A percentile compares a stretch with the other conserved stretches of the same genome.
phyloP scores from a whole-genome alignment of 2,888 invertebrate genomes.

The Hetaerina titia region DNA sequence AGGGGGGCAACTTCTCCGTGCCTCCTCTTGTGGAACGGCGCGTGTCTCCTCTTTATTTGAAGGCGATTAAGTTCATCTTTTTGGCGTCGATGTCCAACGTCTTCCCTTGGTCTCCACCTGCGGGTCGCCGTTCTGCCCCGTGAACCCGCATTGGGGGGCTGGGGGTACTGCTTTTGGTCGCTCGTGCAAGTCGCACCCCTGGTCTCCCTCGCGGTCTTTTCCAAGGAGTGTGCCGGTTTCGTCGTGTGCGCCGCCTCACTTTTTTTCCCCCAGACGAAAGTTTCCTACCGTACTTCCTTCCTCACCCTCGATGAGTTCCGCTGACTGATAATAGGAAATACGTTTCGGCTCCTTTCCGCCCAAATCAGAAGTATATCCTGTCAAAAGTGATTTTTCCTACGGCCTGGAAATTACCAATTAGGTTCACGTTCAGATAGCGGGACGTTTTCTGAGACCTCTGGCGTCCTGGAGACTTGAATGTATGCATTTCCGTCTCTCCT shows the following conservation, averaged over 20 bases:
- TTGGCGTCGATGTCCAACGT: conserved; percentile 48
- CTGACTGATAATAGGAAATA: background rate
- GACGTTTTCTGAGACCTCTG: too few relatives aligned
- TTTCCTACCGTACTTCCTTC: conserved; percentile 42
- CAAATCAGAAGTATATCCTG: background rate
- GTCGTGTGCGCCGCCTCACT: conserved; percentile 2
- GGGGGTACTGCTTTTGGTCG: background rate
- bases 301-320: background rate
- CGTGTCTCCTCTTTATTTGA: conserved; percentile 42
- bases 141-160: conserved; percentile 4
- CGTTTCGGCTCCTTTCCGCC: background rate
- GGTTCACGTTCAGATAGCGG: too few relatives aligned
- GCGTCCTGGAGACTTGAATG: too few relatives aligned
- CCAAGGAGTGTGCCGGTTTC: background rate
- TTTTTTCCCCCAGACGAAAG: background rate
- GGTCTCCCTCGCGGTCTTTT: background rate
- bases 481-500: too few relatives aligned
- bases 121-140: conserved; percentile 57
- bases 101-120: conserved; percentile 36
- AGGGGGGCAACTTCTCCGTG: background rate
- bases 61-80: background rate
- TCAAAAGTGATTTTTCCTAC: background rate
- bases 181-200: background rate
- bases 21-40: conserved; percentile 64
- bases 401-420: too few relatives aligned